Conservation (phyloP, 2,888 invertebrate species). For the Cremastinae sp. region DNA sequence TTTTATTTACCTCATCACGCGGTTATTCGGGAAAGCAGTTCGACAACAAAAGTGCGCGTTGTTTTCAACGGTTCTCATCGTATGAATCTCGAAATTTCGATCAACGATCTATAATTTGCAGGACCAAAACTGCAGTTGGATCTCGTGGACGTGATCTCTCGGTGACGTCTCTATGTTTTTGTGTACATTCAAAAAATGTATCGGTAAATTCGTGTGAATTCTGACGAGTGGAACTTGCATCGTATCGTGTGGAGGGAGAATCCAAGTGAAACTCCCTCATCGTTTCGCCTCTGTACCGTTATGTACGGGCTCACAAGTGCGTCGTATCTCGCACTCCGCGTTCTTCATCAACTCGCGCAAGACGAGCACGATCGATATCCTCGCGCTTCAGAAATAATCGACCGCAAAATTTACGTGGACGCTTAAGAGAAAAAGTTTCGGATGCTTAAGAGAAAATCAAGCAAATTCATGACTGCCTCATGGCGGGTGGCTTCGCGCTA, state of each 20-base stretch:
- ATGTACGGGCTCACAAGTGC: constrained; percentile 18
- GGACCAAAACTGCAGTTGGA: constrained; percentile 18
- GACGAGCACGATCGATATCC: constrained; percentile 11
- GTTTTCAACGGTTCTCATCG: constrained; percentile 14
- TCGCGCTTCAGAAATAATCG: not conserved
- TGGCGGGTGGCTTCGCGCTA: constrained; percentile 45
- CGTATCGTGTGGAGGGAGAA: constrained; percentile 6
- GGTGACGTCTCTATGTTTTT: constrained; percentile 38
- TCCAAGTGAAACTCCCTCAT: not conserved
- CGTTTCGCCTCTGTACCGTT: constrained; percentile 23
- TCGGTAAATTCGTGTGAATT: constrained; percentile 69
- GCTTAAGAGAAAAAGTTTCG: not conserved
- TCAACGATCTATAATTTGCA: constrained; percentile 19
- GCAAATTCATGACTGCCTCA: constrained; percentile 4
- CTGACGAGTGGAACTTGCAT: constrained; percentile 68
- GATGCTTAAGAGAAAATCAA: not conserved
- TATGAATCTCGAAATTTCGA: constrained; percentile 9
- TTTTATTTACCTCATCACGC: constrained; percentile 24
- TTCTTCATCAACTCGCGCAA: constrained; percentile 17
- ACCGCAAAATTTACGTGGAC: constrained; percentile 15
- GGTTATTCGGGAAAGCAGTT: constrained; percentile 19
- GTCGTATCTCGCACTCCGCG: constrained; percentile 10
- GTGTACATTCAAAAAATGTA: constrained; percentile 76
- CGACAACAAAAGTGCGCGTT: constrained; percentile 29
- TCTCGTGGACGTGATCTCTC: constrained; percentile 27